These are phyloP conservation scores for Seriola rivoliana DNA, from an alignment of 2,113 vertebrate genomes.

Conservation along the genomic window DNA sequence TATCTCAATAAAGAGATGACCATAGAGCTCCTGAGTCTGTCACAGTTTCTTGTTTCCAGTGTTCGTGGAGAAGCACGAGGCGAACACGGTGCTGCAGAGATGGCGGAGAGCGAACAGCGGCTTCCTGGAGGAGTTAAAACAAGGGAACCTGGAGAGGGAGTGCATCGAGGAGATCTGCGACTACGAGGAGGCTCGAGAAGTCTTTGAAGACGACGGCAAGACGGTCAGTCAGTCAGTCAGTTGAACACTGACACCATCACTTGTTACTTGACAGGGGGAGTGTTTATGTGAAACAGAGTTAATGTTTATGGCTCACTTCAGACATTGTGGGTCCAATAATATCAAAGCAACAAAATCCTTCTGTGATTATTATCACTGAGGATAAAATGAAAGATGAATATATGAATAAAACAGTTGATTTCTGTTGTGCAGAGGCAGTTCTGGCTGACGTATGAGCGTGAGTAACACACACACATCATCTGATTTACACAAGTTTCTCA, in stretches of 20 bases:
- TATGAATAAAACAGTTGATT: neutral
- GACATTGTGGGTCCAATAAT: no score
- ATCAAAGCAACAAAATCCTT: no score
- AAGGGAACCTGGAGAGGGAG: conserved; percentile 92
- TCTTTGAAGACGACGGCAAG: conserved; percentile 83
- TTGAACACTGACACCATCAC: no score
- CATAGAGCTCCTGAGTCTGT: no score
- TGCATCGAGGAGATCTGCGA: conserved; percentile 90
- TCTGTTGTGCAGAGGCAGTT: conserved; percentile 68
- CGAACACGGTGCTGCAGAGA: conserved; percentile 60
- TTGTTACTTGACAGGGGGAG: no score
- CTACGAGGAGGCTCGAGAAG: conserved; percentile 92
- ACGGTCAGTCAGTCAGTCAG: conserved; percentile 56
- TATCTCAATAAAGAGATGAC: no score
- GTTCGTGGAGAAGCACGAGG: conserved; percentile 66
- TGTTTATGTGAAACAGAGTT: no score
- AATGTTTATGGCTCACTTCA: no score
- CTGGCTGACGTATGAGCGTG: conserved; percentile 75
- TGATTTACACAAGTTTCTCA: no score
- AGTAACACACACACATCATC: conserved; percentile 32
- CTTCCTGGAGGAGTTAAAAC: conserved; percentile 85
- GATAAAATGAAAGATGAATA: no score
- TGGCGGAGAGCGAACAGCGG: conserved; percentile 85
- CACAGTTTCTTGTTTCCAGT: conserved; percentile 49
- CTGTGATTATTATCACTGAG: no score